Evolutionary conservation across 1,140 invertebrate species (phyloP).

Genomic region (Nomia melanderi): DNA sequence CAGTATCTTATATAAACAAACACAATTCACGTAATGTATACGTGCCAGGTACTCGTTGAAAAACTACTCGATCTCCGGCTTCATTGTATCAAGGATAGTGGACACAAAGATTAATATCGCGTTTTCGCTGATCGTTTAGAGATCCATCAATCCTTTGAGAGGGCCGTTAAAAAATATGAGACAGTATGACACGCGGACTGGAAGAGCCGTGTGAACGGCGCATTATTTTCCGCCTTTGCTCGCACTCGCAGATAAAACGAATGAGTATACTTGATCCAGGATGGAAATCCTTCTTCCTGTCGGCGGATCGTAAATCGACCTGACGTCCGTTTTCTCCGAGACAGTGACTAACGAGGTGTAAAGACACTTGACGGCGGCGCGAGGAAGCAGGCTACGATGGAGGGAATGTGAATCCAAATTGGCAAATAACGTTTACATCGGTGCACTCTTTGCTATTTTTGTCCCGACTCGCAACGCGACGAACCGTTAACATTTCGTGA

Average conservation of each 20-base stretch:
- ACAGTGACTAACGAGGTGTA: conserved; percentile 62
- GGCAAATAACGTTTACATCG: conserved; percentile 5
- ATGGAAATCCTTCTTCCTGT: conserved; percentile 65
- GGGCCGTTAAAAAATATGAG: not conserved
- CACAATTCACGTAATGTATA: too few relatives aligned
- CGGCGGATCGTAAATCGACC: conserved; percentile 62
- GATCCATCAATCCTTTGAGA: conserved; percentile 30
- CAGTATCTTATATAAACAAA: too few relatives aligned
- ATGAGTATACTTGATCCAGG: conserved; percentile 31
- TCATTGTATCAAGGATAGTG: conserved; percentile 14
- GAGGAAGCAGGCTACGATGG: conserved; percentile 17
- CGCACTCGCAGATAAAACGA: conserved; percentile 40
- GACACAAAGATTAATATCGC: conserved; percentile 6
- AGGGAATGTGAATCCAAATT: conserved; percentile 33
- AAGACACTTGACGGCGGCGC: conserved; percentile 38
- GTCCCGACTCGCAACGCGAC: not conserved
- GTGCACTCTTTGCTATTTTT: conserved; percentile 5
- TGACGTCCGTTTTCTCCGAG: conserved; percentile 55
- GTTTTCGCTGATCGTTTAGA: conserved; percentile 7
- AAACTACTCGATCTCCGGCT: not conserved
- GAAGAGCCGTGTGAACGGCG: conserved; percentile 17
- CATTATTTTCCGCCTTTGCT: conserved; percentile 28
- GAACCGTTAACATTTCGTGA: too few relatives aligned
- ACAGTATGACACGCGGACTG: conserved; percentile 33
- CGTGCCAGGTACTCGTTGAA: not conserved